Percentiles rank a stretch among this genome's conserved stretches.
phyloP scores from a whole-genome alignment of 2,113 vertebrate genomes.

The Protomyctophum bolini region DNA sequence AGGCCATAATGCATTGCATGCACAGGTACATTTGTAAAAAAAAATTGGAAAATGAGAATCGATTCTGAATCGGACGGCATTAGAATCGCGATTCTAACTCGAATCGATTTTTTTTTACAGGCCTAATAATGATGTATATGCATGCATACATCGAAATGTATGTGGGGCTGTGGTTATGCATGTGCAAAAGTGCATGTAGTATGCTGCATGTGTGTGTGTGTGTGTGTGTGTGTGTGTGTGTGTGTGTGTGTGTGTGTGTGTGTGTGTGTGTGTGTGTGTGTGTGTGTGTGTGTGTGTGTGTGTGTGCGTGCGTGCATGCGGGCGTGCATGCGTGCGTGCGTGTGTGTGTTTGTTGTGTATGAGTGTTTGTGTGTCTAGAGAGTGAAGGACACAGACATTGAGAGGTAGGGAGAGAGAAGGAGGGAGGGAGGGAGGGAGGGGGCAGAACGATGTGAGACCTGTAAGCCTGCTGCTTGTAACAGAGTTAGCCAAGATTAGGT shows the following conservation, averaged over 20 bases:
- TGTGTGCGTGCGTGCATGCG: constrained; percentile 20
- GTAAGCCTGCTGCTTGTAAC: constrained; percentile 69
- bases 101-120: no score
- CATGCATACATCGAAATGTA: not conserved
- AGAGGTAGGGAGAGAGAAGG: no score
- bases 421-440: constrained; percentile 6
- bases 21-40: not conserved
- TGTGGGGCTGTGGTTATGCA: not conserved
- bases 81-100: no score
- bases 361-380: constrained; percentile 32
- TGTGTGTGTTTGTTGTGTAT: not conserved
- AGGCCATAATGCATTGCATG: no score
- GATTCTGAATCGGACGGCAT: no score
- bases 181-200: constrained; percentile 4
- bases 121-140: not conserved
- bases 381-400: constrained; percentile 52
- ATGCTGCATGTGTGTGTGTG: constrained; percentile 4
- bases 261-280: not conserved
- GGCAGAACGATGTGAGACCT: constrained; percentile 56
- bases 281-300: not conserved
- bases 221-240: constrained; percentile 6
- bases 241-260: constrained; percentile 27
- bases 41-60: no score
- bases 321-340: not conserved
- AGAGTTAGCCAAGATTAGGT: constrained; percentile 76